A percentile compares a stretch with the other conserved stretches of the same genome.
Conservation (phyloP, 1,140 invertebrate species). For the Oppia nitens region DNA sequence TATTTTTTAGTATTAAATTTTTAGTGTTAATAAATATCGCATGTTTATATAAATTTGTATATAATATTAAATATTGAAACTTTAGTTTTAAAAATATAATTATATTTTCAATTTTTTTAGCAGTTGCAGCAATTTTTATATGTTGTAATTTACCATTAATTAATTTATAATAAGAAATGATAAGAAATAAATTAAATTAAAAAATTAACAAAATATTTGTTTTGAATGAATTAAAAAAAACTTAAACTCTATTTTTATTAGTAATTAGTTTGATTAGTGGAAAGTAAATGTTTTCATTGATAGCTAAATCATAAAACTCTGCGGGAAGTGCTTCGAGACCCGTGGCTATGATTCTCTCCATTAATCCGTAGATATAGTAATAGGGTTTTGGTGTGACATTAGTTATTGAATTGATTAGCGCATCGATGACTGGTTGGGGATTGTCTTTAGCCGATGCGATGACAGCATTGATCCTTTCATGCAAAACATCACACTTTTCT, state of each 20-base stretch:
- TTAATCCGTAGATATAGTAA: slow-evolving; percentile 4
- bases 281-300: not conserved
- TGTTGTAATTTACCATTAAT: too few relatives aligned
- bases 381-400: slow-evolving; percentile 13
- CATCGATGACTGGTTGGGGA: slow-evolving; percentile 27
- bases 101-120: too few relatives aligned
- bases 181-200: too few relatives aligned
- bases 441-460: slow-evolving; percentile 16
- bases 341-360: not conserved
- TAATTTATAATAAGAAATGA: too few relatives aligned
- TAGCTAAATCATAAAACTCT: not conserved
- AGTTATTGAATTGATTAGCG: slow-evolving; percentile 26
- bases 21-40: too few relatives aligned
- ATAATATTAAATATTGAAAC: too few relatives aligned
- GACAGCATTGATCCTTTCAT: not conserved
- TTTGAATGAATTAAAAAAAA: too few relatives aligned
- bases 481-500: not conserved
- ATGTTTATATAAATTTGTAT: too few relatives aligned
- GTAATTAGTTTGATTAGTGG: not conserved
- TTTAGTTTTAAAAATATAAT: too few relatives aligned
- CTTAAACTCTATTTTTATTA: not conserved
- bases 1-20: too few relatives aligned
- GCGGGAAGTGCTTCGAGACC: not conserved
- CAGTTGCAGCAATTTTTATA: too few relatives aligned
- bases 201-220: too few relatives aligned